Conservation (phyloP, 2,888 invertebrate genomes). For the Allacma fusca region DNA sequence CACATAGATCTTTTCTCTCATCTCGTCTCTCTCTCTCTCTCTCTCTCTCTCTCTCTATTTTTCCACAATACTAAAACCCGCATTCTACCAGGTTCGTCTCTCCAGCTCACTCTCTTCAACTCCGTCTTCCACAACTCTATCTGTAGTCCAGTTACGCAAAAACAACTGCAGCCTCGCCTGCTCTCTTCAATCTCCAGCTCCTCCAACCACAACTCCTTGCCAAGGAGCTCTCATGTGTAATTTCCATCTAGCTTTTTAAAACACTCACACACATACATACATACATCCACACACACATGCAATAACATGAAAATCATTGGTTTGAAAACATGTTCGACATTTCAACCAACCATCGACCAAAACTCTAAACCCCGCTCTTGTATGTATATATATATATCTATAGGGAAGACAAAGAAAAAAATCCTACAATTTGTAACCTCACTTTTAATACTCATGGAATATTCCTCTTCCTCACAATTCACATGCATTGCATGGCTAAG, state of each 20-base stretch:
- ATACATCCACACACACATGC: constrained; percentile 31
- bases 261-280: constrained; percentile 22
- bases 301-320: constrained; percentile 47
- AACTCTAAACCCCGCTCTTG: neutral
- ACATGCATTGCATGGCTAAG: too few relatives aligned
- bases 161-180: constrained; percentile 19
- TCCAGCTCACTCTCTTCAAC: neutral
- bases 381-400: too few relatives aligned
- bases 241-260: constrained; percentile 24
- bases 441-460: too few relatives aligned
- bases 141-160: constrained; percentile 45
- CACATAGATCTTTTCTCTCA: constrained; percentile 35
- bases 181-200: neutral
- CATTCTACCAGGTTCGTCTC: neutral
- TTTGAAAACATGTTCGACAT: constrained; percentile 45
- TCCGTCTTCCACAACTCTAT: constrained; percentile 41
- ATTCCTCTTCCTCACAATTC: too few relatives aligned
- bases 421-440: too few relatives aligned
- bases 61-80: constrained; percentile 16
- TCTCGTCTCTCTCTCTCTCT: constrained; percentile 25
- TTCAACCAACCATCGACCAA: neutral
- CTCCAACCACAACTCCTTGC: constrained; percentile 43
- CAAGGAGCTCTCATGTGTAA: constrained; percentile 39
- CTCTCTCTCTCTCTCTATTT: constrained; percentile 19
- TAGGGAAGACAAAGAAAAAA: too few relatives aligned